phyloP scores from a whole-genome alignment of 2,113 vertebrate species.

The Elgaria multicarinata region DNA sequence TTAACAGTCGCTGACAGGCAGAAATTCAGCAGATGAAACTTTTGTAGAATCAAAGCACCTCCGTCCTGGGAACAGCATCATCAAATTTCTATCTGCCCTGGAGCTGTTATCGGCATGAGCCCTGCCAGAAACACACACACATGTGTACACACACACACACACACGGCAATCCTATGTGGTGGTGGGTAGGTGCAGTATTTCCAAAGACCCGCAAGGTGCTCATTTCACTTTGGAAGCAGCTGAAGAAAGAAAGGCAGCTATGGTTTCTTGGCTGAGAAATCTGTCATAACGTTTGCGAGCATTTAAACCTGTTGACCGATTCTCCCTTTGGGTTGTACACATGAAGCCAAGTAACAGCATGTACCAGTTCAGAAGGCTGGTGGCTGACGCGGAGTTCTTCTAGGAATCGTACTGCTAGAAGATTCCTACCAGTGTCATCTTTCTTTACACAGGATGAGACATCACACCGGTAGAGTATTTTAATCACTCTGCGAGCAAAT shows the following conservation, averaged over 20 bases:
- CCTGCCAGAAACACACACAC: background rate
- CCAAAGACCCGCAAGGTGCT: background rate
- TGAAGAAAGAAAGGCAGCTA: background rate
- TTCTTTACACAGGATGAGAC: background rate
- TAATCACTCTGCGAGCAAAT: accelerated
- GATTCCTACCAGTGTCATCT: background rate
- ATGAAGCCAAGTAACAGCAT: background rate
- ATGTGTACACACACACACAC: too few species aligned
- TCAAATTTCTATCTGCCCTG: too few species aligned
- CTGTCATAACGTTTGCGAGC: accelerated
- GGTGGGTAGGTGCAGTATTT: background rate
- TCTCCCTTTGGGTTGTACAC: accelerated
- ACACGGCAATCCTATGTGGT: background rate
- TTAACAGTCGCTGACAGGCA: too few species aligned
- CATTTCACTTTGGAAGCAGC: background rate
- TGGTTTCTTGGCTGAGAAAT: background rate
- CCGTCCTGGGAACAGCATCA: background rate
- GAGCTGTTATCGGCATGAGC: background rate
- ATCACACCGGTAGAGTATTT: background rate
- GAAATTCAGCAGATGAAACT: too few species aligned
- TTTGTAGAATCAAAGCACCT: background rate
- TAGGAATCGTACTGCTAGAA: background rate
- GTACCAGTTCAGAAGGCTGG: background rate
- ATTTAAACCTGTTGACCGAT: background rate
- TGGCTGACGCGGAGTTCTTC: background rate